These are phyloP conservation scores for Agriotes lineatus DNA, from an alignment of 2,888 invertebrate species.

Conservation along the genomic window DNA sequence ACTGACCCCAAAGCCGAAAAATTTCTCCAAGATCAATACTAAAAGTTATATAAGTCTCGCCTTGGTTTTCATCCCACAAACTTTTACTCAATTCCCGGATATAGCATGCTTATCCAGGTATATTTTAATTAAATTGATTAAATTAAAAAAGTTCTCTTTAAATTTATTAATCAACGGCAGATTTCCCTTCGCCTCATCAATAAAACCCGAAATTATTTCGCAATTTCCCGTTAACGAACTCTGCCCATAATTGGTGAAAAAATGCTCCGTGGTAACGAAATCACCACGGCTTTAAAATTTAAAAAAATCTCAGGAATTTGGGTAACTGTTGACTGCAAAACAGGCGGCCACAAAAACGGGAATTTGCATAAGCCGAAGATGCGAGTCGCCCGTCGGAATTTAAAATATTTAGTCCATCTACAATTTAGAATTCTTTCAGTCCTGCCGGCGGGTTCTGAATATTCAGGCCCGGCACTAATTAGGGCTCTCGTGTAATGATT, in stretches of 20 bases:
- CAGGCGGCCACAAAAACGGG: constrained; percentile 12
- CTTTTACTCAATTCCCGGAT: no score
- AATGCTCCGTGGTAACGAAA: not conserved
- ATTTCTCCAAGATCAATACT: no score
- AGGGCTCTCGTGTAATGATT: constrained; percentile 25
- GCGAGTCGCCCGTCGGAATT: constrained; percentile 9
- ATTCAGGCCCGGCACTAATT: constrained; percentile 23
- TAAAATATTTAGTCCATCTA: constrained; percentile 18
- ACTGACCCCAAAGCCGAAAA: no score
- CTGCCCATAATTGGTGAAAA: not conserved
- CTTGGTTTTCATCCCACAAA: no score
- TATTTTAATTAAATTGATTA: no score
- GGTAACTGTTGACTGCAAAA: constrained; percentile 13
- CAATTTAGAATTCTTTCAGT: constrained; percentile 24
- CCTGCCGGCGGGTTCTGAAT: constrained; percentile 20
- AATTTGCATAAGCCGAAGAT: constrained; percentile 13
- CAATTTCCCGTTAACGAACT: not conserved
- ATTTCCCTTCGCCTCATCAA: no score
- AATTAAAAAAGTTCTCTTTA: no score
- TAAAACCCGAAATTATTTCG: no score
- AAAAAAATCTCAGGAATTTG: constrained; percentile 3
- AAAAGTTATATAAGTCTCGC: no score
- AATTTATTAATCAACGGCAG: no score
- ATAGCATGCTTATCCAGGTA: no score
- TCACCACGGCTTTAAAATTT: constrained; percentile 6